These are phyloP conservation scores for Panurus biarmicus DNA, from an alignment of 2,113 vertebrate genomes.

Conservation along the genomic window DNA sequence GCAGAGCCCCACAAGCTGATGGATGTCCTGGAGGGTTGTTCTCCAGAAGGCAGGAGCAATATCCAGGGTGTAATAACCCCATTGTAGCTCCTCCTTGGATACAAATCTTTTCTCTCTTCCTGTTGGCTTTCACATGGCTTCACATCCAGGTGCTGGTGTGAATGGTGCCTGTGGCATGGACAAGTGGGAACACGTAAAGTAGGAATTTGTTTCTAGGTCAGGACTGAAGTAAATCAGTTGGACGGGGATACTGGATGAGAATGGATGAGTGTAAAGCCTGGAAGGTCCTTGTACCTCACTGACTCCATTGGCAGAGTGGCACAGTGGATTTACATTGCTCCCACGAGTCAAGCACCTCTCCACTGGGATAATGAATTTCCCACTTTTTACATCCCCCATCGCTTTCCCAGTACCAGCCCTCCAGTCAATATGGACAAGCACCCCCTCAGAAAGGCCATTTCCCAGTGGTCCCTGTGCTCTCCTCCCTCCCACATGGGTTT, in stretches of 20 bases:
- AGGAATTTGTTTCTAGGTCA: not conserved
- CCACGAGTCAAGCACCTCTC: not conserved
- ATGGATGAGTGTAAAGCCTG: not conserved
- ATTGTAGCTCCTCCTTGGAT: not conserved
- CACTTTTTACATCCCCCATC: not conserved
- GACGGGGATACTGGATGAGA: not conserved
- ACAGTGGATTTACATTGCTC: not conserved
- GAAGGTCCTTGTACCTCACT: not conserved
- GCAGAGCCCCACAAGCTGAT: not conserved
- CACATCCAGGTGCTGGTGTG: not conserved
- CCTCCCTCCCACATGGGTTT: not conserved
- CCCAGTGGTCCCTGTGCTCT: rapidly evolving
- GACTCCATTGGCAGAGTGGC: rapidly evolving
- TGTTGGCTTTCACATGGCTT: not conserved
- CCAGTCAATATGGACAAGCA: not conserved
- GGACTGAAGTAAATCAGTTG: not conserved
- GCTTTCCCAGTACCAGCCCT: not conserved
- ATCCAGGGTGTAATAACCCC: not conserved
- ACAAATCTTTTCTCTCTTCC: not conserved
- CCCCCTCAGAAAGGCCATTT: not conserved
- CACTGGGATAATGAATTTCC: not conserved
- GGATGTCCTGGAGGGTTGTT: not conserved
- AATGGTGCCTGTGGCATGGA: not conserved
- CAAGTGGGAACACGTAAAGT: rapidly evolving
- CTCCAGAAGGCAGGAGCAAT: not conserved